phyloP scores from a whole-genome alignment of 2,113 vertebrate genomes.

The Xerus inauris region DNA sequence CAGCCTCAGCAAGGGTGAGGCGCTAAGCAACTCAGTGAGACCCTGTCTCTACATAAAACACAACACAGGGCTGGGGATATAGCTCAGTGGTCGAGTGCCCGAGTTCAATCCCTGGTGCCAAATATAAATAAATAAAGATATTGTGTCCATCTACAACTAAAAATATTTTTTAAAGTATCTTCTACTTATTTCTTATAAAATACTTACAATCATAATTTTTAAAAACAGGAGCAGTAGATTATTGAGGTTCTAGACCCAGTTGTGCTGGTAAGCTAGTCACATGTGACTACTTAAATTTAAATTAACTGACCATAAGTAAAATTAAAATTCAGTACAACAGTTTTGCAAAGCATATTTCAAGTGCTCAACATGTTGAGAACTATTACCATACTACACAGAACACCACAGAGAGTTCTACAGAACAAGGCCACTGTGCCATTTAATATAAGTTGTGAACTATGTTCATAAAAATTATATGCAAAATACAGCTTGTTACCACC shows the following conservation, averaged over 20 bases:
- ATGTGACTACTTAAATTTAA: background rate
- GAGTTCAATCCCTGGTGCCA: no score
- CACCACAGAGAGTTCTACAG: background rate
- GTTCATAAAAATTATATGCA: background rate
- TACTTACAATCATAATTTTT: background rate
- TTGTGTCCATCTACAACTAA: no score
- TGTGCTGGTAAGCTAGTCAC: background rate
- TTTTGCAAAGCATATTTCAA: background rate
- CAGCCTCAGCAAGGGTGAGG: no score
- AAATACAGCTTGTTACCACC: background rate
- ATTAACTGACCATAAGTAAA: conserved; percentile 2
- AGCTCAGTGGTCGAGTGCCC: no score
- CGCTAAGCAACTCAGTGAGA: no score
- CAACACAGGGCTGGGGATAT: no score
- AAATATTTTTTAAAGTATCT: background rate
- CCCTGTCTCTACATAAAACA: no score
- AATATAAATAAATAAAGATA: no score
- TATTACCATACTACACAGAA: background rate
- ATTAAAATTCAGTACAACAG: background rate
- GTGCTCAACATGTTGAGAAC: background rate
- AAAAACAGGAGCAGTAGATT: background rate
- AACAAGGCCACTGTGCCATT: background rate
- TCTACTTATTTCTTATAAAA: background rate
- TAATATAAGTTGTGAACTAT: background rate
- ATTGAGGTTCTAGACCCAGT: background rate